A percentile compares a stretch with the other conserved stretches of the same genome.
These are phyloP conservation scores for Zaprionus inermis DNA, from an alignment of 1,140 invertebrate genomes.

Conservation along the genomic window DNA sequence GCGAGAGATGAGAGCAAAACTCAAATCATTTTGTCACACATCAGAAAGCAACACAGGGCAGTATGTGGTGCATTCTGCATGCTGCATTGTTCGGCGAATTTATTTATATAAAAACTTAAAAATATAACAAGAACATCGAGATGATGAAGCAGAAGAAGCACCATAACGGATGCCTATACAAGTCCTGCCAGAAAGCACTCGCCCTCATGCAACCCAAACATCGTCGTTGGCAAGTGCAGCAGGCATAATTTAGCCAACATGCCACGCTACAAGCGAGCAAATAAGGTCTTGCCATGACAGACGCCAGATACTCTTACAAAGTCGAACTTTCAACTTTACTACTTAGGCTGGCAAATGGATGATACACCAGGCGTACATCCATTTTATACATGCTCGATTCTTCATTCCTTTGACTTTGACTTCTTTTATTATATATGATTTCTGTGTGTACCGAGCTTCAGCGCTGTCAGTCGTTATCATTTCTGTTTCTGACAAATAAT, in stretches of 20 bases:
- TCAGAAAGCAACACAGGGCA: slow-evolving; percentile 38
- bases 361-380: no score
- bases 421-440: background rate
- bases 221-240: slow-evolving; percentile 55
- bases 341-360: no score
- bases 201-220: slow-evolving; percentile 65
- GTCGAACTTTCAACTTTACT: no score
- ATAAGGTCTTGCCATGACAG: slow-evolving; percentile 23
- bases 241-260: slow-evolving; percentile 68
- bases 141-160: background rate
- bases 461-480: background rate
- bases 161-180: slow-evolving; percentile 77
- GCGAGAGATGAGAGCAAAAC: slow-evolving; percentile 51
- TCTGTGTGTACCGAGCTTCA: background rate
- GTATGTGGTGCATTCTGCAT: slow-evolving; percentile 41
- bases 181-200: slow-evolving; percentile 70
- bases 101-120: slow-evolving; percentile 83
- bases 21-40: slow-evolving; percentile 59
- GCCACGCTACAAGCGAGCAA: slow-evolving; percentile 67
- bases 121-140: slow-evolving; percentile 62
- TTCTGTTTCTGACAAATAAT: no score
- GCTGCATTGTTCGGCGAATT: slow-evolving; percentile 56
- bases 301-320: slow-evolving; percentile 25
- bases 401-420: background rate
- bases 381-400: no score